phyloP scores from a whole-genome alignment of 2,797 vertebrate species.

The Sebastes paucispinis region DNA sequence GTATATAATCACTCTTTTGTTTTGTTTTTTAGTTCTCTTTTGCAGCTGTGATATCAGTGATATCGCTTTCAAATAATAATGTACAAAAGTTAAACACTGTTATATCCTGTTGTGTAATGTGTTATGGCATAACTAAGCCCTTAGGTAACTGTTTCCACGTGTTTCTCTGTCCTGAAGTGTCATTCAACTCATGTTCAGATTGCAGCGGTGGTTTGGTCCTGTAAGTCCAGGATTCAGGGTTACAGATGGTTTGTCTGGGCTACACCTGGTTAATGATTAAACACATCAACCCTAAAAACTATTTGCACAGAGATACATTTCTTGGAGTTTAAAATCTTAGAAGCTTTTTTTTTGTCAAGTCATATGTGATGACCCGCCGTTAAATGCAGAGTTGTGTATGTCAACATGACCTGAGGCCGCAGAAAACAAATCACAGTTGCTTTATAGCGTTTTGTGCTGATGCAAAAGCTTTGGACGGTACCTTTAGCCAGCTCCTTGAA shows the following conservation, averaged over 20 bases:
- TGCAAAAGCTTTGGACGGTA: constrained; percentile 20
- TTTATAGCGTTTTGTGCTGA: not conserved
- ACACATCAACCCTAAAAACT: not conserved
- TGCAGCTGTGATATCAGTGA: not conserved
- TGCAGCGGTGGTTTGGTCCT: not conserved
- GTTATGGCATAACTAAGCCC: not conserved
- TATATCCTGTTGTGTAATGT: not conserved
- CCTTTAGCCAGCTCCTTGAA: constrained; percentile 80
- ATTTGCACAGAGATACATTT: not conserved
- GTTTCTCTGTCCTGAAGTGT: not conserved
- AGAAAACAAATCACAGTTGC: not conserved
- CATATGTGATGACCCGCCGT: not conserved
- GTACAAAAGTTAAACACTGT: not conserved
- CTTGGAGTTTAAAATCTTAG: not conserved
- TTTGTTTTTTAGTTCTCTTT: not conserved
- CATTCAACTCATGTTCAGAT: constrained; percentile 28
- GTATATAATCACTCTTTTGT: not conserved
- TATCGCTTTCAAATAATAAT: not conserved
- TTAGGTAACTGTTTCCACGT: not conserved
- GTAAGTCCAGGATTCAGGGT: not conserved
- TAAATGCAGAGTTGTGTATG: not conserved
- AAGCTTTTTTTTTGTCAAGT: not conserved
- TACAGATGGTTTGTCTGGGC: not conserved
- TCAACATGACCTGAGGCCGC: not conserved
- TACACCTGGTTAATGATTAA: constrained; percentile 44